phyloP scores from a whole-genome alignment of 2,797 vertebrate species.

The Pempheris klunzingeri region DNA sequence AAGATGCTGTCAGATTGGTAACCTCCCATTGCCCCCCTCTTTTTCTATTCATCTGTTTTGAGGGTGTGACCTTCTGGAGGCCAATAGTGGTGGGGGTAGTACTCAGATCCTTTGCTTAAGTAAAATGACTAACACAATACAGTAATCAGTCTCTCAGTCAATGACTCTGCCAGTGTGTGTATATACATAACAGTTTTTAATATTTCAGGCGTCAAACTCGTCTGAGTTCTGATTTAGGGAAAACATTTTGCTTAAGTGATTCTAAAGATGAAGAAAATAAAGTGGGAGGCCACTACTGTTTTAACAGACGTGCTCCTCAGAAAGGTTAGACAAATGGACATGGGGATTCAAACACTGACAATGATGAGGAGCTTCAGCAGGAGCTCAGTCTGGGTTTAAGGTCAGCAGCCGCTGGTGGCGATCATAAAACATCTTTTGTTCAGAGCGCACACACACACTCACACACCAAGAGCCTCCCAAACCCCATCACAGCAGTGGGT shows the following conservation, averaged over 20 bases:
- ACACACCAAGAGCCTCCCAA: not conserved
- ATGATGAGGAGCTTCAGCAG: conserved; percentile 3
- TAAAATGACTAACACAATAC: not conserved
- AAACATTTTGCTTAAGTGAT: not conserved
- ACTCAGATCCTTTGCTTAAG: no score
- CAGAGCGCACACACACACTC: not conserved
- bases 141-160: no score
- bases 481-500: not conserved
- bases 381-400: conserved; percentile 18
- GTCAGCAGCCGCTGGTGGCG: conserved; percentile 13
- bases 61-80: no score
- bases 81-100: no score
- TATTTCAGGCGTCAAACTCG: conserved; percentile 24
- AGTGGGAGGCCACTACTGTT: not conserved
- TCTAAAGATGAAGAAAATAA: conserved; percentile 2
- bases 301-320: not conserved
- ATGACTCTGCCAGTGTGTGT: conserved; percentile 20
- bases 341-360: conserved; percentile 9
- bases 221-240: conserved; percentile 1
- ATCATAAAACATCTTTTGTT: conserved; percentile 21
- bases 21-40: no score
- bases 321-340: conserved; percentile 11
- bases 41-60: no score
- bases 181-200: conserved; percentile 23
- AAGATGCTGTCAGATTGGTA: no score